Evolutionary conservation across 2,113 vertebrate species (phyloP).

Genomic region (Coptodon rendalli): DNA sequence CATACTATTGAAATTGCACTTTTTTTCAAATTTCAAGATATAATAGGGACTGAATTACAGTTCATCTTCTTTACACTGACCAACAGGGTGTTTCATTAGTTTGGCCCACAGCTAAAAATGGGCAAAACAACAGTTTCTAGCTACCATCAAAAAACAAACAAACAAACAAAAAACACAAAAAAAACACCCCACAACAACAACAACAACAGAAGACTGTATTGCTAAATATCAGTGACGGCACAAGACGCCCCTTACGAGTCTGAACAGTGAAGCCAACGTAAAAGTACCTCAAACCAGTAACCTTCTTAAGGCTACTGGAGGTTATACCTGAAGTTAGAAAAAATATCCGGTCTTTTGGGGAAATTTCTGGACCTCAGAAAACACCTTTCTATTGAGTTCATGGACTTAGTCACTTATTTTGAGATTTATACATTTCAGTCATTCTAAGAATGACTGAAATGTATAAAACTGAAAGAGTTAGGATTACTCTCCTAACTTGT

Average conservation of each 20-base stretch:
- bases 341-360: neutral
- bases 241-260: neutral
- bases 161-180: no score
- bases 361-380: neutral
- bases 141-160: neutral
- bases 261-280: neutral
- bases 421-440: neutral
- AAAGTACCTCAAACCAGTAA: neutral
- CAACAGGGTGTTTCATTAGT: neutral
- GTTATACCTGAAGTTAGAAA: neutral
- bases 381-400: neutral
- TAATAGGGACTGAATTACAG: neutral
- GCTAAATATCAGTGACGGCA: neutral
- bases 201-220: neutral
- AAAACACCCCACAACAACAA: neutral
- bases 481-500: neutral
- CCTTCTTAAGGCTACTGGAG: fast-evolving
- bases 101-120: neutral
- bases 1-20: neutral
- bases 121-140: neutral
- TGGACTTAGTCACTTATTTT: neutral
- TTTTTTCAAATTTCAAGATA: neutral
- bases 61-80: neutral
- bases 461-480: no score
- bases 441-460: neutral